Percentiles rank a stretch among this genome's conserved stretches.
Conservation (phyloP, 2,113 vertebrate species). For the Colaptes auratus region DNA sequence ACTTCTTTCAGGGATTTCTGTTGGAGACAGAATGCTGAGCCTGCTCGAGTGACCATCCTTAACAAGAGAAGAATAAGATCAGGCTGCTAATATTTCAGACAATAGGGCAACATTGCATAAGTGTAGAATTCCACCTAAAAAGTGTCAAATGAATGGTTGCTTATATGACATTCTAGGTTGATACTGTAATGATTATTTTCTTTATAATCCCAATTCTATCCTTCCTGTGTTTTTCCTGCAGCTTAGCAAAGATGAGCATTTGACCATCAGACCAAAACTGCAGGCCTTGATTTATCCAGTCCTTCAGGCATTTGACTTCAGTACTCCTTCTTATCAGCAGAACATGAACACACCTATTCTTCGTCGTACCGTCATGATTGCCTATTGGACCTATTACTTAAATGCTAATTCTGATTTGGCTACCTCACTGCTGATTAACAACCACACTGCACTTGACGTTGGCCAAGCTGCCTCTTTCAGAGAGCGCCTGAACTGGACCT, state of each 20-base stretch:
- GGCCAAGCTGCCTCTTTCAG: constrained; percentile 56
- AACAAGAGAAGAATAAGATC: neutral
- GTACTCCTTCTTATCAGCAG: constrained; percentile 94
- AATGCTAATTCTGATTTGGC: constrained; percentile 80
- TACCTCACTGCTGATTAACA: constrained; percentile 86
- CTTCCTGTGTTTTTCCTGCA: constrained; percentile 39
- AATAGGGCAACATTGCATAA: neutral
- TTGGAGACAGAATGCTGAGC: neutral
- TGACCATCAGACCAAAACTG: constrained; percentile 79
- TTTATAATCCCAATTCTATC: neutral
- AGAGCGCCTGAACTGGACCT: constrained; percentile 85
- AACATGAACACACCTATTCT: constrained; percentile 88
- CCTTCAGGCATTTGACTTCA: constrained; percentile 93
- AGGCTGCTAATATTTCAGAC: neutral
- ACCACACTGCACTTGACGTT: constrained; percentile 88
- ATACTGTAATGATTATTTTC: neutral
- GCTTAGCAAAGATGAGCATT: constrained; percentile 79
- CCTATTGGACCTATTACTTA: constrained; percentile 92
- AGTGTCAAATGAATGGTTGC: neutral
- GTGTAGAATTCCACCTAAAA: neutral
- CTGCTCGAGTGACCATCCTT: neutral
- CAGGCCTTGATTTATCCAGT: constrained; percentile 94
- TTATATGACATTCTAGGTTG: neutral
- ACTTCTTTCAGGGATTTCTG: neutral
- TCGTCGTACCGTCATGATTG: constrained; percentile 83